phyloP scores from a whole-genome alignment of 2,888 invertebrate species.

The Argyra leucocephala region DNA sequence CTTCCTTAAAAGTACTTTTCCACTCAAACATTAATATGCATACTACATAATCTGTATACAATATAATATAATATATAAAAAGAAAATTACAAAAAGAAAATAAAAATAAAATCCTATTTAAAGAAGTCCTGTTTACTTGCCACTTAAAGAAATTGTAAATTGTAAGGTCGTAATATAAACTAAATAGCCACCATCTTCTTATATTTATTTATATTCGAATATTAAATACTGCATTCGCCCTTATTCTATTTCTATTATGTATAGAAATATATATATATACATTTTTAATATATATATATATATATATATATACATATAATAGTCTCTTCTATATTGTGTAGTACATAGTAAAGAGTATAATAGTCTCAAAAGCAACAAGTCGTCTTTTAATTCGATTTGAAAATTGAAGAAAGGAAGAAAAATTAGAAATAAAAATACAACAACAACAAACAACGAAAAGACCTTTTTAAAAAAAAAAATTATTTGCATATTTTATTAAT shows the following conservation, averaged over 20 bases:
- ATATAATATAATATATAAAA: background rate
- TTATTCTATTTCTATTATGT: no score
- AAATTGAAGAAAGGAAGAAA: background rate
- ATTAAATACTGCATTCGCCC: no score
- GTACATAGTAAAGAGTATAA: no score
- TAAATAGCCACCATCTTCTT: background rate
- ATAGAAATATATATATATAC: no score
- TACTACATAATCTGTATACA: background rate
- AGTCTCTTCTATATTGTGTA: no score
- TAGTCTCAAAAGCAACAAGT: background rate
- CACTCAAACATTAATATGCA: no score
- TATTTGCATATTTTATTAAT: conserved; percentile 4
- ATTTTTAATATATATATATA: no score
- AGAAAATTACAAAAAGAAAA: background rate
- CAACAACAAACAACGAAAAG: background rate
- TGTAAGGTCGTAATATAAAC: background rate
- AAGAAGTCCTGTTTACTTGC: background rate
- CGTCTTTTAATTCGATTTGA: conserved; percentile 2
- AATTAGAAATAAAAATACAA: no score
- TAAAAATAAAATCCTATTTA: no score
- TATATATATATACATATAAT: no score
- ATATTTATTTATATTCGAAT: no score
- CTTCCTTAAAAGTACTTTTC: background rate
- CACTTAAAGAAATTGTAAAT: background rate
- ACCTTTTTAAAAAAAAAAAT: background rate